These are phyloP conservation scores for Cyrtorhinus lividipennis DNA, from an alignment of 1,140 invertebrate genomes.

Conservation along the genomic window DNA sequence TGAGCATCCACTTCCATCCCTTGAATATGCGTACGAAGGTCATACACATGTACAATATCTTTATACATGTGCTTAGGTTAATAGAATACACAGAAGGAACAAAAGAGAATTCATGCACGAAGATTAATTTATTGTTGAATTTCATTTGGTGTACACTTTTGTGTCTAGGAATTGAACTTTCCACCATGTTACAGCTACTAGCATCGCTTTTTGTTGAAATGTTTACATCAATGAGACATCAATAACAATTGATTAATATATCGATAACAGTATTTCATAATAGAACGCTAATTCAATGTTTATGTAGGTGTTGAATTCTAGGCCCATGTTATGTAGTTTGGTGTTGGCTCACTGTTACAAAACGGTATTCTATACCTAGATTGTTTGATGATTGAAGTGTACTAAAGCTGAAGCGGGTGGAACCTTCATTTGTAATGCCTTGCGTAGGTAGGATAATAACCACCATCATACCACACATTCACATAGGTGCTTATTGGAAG, in stretches of 20 bases:
- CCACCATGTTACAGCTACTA: not conserved
- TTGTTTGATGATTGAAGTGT: too few relatives aligned
- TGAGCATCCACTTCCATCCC: too few relatives aligned
- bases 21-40: too few relatives aligned
- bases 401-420: not conserved
- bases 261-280: not conserved
- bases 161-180: not conserved
- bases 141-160: not conserved
- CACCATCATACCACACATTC: too few relatives aligned
- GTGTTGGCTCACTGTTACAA: not conserved
- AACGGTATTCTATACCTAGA: too few relatives aligned
- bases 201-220: not conserved
- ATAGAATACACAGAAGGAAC: too few relatives aligned
- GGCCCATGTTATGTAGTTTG: not conserved
- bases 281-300: not conserved
- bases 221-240: slow-evolving; percentile 8
- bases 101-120: too few relatives aligned
- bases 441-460: too few relatives aligned
- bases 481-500: too few relatives aligned
- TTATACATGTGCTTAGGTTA: too few relatives aligned
- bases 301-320: slow-evolving; percentile 7
- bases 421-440: too few relatives aligned
- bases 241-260: slow-evolving; percentile 4
- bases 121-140: not conserved
- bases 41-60: too few relatives aligned